Base-by-base conservation (phyloP, 2,888 invertebrate genomes). In the Muscina levida region DNA sequence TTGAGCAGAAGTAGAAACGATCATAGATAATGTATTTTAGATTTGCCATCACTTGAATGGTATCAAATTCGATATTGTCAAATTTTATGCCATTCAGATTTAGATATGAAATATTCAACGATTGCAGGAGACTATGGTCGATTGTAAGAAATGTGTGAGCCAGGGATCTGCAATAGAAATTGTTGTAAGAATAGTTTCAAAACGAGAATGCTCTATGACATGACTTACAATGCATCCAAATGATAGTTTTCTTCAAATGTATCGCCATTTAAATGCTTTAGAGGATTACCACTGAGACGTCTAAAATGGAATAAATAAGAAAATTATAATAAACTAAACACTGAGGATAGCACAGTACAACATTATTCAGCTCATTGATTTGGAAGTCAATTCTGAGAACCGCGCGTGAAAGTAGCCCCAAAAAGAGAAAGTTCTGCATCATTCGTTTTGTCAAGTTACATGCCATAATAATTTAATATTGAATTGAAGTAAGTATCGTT, bases 1-100 rank as follows among this genome's bases (percentile, higher is more conserved):
- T 93, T 1, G 92, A 92, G 84, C 94, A 94, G 85, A 93, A 94
- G 83, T 92, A 91, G 85, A 94, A 94, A 56, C 92, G 92, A 82
- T 92, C 92, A 82, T 93, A 94, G 82, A 93, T 92, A 87, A 93
- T 90, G 76, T 92, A 92, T 75, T 92, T 91, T 22, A 94, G 87
- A 11, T 90, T 89, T 3, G 82, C 82, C 76, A 93, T 88, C 1
- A 86, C 82, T 42, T 90, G 87, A 73, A 94, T 92, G 37, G 92
- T 90, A 24, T 89, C 87, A 51, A 92, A 91, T 66, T 92, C 91
- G 10, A 93, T 91, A 72, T 92, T 90, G 67, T 92, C 92, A 22
- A 87, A 89, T 2, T 85, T 82, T 26, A 94, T 92, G 2, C 91
- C 92, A 72, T 92, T 91, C 26, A 94, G 86, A 83, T 92, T 91